Evolutionary conservation across 2,888 invertebrate genomes (phyloP), one percentile per base, ranked within the genome.

Genomic region (Agrochola macilenta): DNA sequence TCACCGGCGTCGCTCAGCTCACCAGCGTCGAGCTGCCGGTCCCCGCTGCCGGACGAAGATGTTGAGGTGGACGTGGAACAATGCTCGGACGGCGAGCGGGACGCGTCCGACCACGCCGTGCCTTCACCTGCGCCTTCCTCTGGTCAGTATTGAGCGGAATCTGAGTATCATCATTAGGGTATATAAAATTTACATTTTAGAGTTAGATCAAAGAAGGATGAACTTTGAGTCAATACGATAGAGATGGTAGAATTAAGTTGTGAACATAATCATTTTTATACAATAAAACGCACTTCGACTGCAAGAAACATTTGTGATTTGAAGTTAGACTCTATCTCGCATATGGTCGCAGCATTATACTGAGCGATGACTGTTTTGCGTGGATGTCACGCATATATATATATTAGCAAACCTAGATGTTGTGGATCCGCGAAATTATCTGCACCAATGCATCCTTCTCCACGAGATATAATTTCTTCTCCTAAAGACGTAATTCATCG

Each of bases 41-140:
- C 96, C 9, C 98, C 97, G 74, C 85, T 91, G 39, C 96, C 93
- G 58, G 98, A 98, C 84, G 97, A 97, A 89, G 98, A 98, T 89
- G 97, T 97, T 68, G 98, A 98, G 91, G 98, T 98, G 83, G 98
- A 98, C 92, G 98, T 98, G 78, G 98, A 98, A 89, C 97, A 98
- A 92, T 98, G 98, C 90, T 98, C 97, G 76, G 98, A 98, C 90
- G 97, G 97, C 46, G 98, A 98, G 92, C 93, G 97, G 71, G 96
- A 96, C 60, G 96, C 97, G 71, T 97, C 97, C 81, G 97, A 97
- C 89, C 94, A 95, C 88, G 95, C 95, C 4, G 92, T 92, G 12
- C 95, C 95, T 7, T 96, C 97, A 1, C 96, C 96, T 4, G 95
- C 97, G 0, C 96, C 95, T 35, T 97, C 97, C 43, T 97, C 97